phyloP scores from a whole-genome alignment of 1,140 invertebrate species.

The Lepidotrigona ventralis region DNA sequence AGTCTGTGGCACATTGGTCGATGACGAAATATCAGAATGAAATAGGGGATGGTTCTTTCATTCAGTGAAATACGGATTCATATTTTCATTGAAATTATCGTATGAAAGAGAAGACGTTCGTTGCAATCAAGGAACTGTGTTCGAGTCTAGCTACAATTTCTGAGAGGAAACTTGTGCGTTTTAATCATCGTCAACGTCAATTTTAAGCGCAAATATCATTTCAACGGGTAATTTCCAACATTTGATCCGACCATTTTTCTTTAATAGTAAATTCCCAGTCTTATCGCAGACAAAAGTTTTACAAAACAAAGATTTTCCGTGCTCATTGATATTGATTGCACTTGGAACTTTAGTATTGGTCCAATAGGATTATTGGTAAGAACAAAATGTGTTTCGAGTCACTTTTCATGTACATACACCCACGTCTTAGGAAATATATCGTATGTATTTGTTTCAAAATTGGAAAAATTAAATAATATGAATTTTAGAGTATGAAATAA shows the following conservation, averaged over 20 bases:
- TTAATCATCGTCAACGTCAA: neutral
- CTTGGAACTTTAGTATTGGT: too few species aligned
- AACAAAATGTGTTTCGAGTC: too few species aligned
- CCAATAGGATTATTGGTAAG: too few species aligned
- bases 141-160: neutral
- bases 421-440: too few species aligned
- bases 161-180: neutral
- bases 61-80: neutral
- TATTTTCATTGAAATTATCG: neutral
- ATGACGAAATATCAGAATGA: neutral
- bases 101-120: neutral
- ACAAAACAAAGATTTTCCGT: too few species aligned
- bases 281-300: fast-evolving
- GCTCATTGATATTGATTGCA: too few species aligned
- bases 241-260: neutral
- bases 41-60: neutral
- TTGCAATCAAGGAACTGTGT: neutral
- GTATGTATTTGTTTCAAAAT: too few species aligned
- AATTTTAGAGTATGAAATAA: too few species aligned
- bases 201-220: neutral
- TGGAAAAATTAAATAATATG: too few species aligned
- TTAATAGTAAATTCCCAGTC: neutral
- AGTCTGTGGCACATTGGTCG: neutral
- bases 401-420: too few species aligned
- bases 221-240: neutral